Conservation (phyloP, 2,797 vertebrate species). For the Cossypha polioptera region DNA sequence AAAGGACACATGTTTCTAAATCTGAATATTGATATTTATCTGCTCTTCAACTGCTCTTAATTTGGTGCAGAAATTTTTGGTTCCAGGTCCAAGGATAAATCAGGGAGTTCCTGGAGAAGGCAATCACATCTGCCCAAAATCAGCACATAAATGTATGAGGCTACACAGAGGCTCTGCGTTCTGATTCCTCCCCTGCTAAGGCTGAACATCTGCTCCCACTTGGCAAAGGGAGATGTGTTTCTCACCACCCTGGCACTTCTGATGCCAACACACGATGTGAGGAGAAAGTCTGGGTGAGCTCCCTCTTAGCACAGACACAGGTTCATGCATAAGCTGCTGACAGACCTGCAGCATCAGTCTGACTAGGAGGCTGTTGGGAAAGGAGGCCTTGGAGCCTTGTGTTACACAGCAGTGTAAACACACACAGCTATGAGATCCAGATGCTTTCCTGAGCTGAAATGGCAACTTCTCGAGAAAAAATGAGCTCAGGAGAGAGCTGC, state of each 20-base stretch:
- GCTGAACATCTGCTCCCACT: constrained; percentile 9
- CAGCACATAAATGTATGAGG: not conserved
- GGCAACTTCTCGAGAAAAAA: not conserved
- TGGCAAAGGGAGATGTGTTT: not conserved
- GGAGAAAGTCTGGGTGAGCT: not conserved
- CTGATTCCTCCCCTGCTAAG: not conserved
- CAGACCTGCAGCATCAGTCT: not conserved
- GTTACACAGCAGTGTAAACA: not conserved
- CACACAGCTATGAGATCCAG: not conserved
- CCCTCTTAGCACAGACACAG: not conserved
- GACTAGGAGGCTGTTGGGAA: not conserved
- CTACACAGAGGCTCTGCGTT: not conserved
- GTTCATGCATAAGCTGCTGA: not conserved
- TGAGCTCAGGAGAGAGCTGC: not conserved
- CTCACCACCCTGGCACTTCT: not conserved
- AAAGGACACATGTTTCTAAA: not conserved
- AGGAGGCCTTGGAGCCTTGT: not conserved
- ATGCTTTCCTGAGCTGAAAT: not conserved
- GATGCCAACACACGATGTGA: not conserved
- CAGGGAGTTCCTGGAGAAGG: constrained; percentile 19
- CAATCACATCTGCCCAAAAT: not conserved
- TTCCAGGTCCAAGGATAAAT: not conserved
- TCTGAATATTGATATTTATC: not conserved
- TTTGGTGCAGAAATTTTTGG: not conserved
- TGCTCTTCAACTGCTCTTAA: not conserved